phyloP scores from a whole-genome alignment of 2,797 vertebrate species.

The Carduelis carduelis region DNA sequence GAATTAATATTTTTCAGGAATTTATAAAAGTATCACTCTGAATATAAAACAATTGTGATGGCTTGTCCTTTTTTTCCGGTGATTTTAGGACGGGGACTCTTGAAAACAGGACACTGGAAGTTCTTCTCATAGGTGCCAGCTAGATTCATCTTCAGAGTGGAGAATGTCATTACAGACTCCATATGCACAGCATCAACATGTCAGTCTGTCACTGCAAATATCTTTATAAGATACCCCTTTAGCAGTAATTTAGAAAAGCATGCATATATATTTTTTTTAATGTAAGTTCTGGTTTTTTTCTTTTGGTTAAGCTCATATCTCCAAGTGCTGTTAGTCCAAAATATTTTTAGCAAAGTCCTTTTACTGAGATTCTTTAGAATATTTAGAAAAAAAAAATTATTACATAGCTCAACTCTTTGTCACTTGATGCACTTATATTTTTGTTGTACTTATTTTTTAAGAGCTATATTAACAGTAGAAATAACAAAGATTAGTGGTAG shows the following conservation, averaged over 20 bases:
- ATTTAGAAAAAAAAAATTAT: neutral
- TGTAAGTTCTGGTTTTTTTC: neutral
- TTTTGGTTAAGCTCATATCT: neutral
- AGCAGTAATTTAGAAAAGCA: neutral
- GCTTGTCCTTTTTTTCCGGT: neutral
- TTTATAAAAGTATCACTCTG: neutral
- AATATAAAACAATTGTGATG: neutral
- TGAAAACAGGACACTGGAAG: neutral
- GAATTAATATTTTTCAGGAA: neutral
- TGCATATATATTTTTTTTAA: neutral
- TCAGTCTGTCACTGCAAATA: slow-evolving; percentile 21
- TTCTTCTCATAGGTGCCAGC: neutral
- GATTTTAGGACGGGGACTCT: slow-evolving; percentile 59
- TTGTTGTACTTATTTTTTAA: neutral
- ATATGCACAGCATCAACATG: slow-evolving; percentile 41
- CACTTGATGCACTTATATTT: neutral
- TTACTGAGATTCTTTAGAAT: neutral
- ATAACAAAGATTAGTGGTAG: neutral
- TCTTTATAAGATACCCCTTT: neutral
- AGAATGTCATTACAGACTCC: slow-evolving; percentile 11
- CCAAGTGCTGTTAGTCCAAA: neutral
- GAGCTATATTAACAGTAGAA: neutral
- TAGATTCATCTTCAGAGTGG: slow-evolving; percentile 49
- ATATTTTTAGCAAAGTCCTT: neutral
- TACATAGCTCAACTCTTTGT: neutral